phyloP scores from a whole-genome alignment of 2,888 invertebrate genomes.

The Oscheius sp. region DNA sequence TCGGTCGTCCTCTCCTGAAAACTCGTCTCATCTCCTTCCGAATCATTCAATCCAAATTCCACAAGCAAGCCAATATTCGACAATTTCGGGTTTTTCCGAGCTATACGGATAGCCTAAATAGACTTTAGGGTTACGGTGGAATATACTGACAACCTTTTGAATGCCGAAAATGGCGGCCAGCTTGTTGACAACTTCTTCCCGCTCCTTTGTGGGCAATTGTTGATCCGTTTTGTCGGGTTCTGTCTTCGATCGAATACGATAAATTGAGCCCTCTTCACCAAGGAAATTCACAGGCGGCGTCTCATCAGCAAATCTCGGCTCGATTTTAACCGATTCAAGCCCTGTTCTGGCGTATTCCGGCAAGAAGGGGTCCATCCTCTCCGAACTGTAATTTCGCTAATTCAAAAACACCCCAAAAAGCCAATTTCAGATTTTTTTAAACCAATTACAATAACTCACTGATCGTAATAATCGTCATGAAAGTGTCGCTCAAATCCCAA shows the following conservation, averaged over 20 bases:
- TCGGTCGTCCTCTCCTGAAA: neutral
- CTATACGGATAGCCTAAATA: slow-evolving; percentile 35
- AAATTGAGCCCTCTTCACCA: slow-evolving; percentile 20
- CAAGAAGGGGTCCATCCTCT: slow-evolving; percentile 18
- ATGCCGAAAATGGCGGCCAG: slow-evolving; percentile 14
- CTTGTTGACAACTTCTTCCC: slow-evolving; percentile 15
- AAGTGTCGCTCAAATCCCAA: neutral
- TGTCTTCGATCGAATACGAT: neutral
- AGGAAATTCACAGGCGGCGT: slow-evolving; percentile 12
- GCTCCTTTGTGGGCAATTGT: neutral
- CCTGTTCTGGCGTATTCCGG: slow-evolving; percentile 29
- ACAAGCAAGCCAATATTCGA: slow-evolving; percentile 31
- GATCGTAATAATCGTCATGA: neutral
- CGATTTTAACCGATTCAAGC: neutral
- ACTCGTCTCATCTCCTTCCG: slow-evolving; percentile 19
- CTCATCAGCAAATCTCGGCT: slow-evolving; percentile 15
- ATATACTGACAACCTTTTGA: neutral
- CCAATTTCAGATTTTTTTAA: neutral
- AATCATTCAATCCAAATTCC: slow-evolving; percentile 31
- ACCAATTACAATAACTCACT: neutral
- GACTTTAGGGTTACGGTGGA: neutral
- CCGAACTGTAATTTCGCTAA: neutral
- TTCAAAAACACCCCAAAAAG: neutral
- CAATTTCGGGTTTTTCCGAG: slow-evolving; percentile 34
- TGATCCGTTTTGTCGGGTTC: neutral